phyloP scores from a whole-genome alignment of 2,113 vertebrate genomes.

The human (Homo sapiens) region GRCh38 chr12:60593501-60594000 shows the following conservation, averaged over 20 bases:
- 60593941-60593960: neutral
- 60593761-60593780: neutral
- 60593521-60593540: neutral
- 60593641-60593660: neutral
- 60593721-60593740: neutral
- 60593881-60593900: neutral
- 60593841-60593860: neutral
- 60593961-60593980: neutral
- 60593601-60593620: neutral
- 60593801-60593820: neutral
- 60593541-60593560: neutral
- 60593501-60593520: neutral
- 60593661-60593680: neutral
- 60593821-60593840: neutral
- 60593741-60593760: neutral
- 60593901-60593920: neutral
- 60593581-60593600: neutral
- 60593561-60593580: neutral
- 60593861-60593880: neutral
- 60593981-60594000: neutral
- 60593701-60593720: neutral
- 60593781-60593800: neutral
- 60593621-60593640: neutral
- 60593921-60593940: neutral
- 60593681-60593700: neutral